A percentile compares a stretch with the other conserved stretches of the same genome.
phyloP scores from a whole-genome alignment of 2,888 invertebrate genomes.

The Chymomyza fuscimana region DNA sequence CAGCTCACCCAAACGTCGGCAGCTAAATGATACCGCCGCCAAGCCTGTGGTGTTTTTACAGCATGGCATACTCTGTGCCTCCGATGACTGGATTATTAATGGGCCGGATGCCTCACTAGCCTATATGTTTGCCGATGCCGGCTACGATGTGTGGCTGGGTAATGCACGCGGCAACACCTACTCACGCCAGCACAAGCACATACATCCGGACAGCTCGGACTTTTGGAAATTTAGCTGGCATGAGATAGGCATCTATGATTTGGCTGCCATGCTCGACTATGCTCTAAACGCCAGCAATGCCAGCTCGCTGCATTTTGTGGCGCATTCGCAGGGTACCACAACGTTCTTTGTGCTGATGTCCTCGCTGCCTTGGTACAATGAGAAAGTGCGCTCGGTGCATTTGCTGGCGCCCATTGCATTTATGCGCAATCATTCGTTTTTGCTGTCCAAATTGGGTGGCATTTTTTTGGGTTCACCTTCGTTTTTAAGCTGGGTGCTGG shows the following conservation, averaged over 20 bases:
- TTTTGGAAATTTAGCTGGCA: conserved; percentile 86
- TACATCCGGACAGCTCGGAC: conserved; percentile 81
- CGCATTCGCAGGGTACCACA: conserved; percentile 85
- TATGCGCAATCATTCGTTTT: conserved; percentile 80
- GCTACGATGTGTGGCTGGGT: conserved; percentile 90
- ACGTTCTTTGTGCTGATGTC: conserved; percentile 87
- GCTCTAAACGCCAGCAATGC: conserved; percentile 82
- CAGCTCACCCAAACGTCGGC: conserved; percentile 59
- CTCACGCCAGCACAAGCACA: conserved; percentile 80
- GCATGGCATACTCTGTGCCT: conserved; percentile 87
- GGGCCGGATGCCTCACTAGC: conserved; percentile 83
- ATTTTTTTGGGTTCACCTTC: conserved; percentile 76
- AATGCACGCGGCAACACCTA: conserved; percentile 87
- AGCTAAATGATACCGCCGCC: conserved; percentile 27
- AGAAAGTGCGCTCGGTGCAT: conserved; percentile 84
- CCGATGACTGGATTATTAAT: conserved; percentile 87
- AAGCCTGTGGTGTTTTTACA: conserved; percentile 82
- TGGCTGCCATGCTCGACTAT: conserved; percentile 91
- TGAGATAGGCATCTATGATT: conserved; percentile 86
- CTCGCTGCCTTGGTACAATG: conserved; percentile 84
- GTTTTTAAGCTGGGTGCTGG: conserved; percentile 69
- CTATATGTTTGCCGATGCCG: conserved; percentile 83
- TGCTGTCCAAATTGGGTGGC: conserved; percentile 80
- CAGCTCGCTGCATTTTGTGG: conserved; percentile 86
- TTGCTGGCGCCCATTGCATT: conserved; percentile 87